Evolutionary conservation across 2,797 vertebrate species (phyloP).

Genomic region (Spea hammondii): DNA sequence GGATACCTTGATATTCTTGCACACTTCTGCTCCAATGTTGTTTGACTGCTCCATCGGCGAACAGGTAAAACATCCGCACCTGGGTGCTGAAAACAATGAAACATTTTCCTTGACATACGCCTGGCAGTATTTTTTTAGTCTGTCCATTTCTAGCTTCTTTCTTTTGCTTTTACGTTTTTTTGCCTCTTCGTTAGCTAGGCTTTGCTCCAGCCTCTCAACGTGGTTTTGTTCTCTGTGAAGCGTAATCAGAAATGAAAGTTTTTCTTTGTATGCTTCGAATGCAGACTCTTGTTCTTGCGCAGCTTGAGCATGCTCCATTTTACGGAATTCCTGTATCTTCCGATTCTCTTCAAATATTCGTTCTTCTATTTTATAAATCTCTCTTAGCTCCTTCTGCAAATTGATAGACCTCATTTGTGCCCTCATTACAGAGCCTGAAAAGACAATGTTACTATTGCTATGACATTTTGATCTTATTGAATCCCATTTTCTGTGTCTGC

Average conservation of each 20-base stretch:
- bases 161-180: slow-evolving; percentile 35
- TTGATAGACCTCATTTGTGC: neutral
- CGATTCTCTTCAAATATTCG: slow-evolving; percentile 67
- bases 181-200: slow-evolving; percentile 53
- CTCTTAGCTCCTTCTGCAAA: slow-evolving; percentile 9
- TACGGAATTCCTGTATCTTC: slow-evolving; percentile 59
- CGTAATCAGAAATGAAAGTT: slow-evolving; percentile 54
- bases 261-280: neutral
- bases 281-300: neutral
- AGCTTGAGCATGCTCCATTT: slow-evolving; percentile 23
- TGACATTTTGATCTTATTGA: no score
- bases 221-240: slow-evolving; percentile 64
- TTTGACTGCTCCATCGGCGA: neutral
- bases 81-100: neutral
- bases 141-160: slow-evolving; percentile 20
- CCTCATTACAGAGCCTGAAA: neutral
- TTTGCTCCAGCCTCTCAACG: slow-evolving; percentile 63
- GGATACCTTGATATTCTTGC: neutral
- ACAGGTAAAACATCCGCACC: neutral
- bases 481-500: neutral
- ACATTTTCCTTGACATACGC: slow-evolving; percentile 7
- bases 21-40: neutral
- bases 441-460: neutral
- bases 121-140: slow-evolving; percentile 17
- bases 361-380: slow-evolving; percentile 62